Evolutionary conservation across 92 coral and sea anemone genomes (phyloP), one percentile per base, ranked within the genome.

Genomic region (Galaxea fascicularis): DNA sequence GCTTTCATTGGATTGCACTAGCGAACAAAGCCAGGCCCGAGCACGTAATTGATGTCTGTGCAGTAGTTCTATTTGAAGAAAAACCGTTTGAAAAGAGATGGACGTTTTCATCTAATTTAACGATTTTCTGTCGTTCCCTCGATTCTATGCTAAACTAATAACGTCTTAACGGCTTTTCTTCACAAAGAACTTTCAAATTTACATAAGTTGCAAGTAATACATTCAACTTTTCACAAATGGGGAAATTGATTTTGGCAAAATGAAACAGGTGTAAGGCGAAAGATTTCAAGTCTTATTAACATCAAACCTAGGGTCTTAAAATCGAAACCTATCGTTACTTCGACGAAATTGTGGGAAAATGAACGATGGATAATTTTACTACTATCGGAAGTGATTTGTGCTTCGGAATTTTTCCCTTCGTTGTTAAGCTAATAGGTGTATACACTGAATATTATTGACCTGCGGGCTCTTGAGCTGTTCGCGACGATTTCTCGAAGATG

Each of bases 181-280:
- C 88, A 78, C 92, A 94, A 89, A 88, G 93, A 89, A 89, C 88
- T 80, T 74, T 79, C 89, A 89, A 85, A 94, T 94, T 94, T 89
- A 90, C 98, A 94, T 94, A 94, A 82, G 89, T 83, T 86, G 86
- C 92, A 85, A 78, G 91, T 89, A 93, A 93, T 93, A 84, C 83
- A 92, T 92, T 94, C 98, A 89, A 82, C 93, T 88, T 89, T 94
- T 92, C 92, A 94, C 74, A 94, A 79, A 84, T 90, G 85, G 73
- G 80, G 91, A 91, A 82, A 91, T 91, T 91, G 91, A 87, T 85
- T 91, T 87, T 82, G 88, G 80, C 84, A 68, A 78, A 74, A 47
- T 31, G 80, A 69, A 78, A 87, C 95, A 91, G 95, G 95, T 91
- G 95, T 66, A 80, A 71, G 74, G 89, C 85, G 81, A 93, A 91